These are phyloP conservation scores for Lottia gigantea DNA, from an alignment of 2,888 invertebrate species.

Conservation along the genomic window DNA sequence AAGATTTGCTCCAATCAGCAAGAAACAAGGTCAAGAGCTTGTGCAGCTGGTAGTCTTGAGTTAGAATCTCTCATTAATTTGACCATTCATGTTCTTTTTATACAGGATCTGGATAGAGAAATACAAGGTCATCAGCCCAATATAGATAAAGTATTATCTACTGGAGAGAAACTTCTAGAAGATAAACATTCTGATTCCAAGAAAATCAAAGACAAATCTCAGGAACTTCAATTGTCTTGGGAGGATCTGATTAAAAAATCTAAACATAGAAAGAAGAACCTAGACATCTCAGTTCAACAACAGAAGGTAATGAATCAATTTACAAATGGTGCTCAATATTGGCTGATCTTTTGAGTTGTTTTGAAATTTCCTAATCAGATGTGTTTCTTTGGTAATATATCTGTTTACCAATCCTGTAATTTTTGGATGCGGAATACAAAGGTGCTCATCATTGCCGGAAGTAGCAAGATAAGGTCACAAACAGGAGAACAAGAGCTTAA, in stretches of 20 bases:
- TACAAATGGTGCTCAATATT: no score
- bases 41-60: no score
- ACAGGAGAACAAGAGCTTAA: no score
- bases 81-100: slow-evolving; percentile 22
- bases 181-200: slow-evolving; percentile 83
- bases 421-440: no score
- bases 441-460: no score
- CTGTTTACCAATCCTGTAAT: no score
- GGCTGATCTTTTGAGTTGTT: neutral
- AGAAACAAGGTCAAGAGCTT: no score
- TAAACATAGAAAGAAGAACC: slow-evolving; percentile 78
- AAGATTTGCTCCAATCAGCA: no score
- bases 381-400: no score
- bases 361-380: no score
- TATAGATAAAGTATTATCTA: slow-evolving; percentile 84
- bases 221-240: slow-evolving; percentile 81
- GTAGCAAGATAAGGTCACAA: no score
- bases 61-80: no score
- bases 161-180: slow-evolving; percentile 80
- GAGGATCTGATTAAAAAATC: slow-evolving; percentile 78
- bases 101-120: slow-evolving; percentile 87
- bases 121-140: slow-evolving; percentile 86
- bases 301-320: slow-evolving; percentile 75
- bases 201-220: slow-evolving; percentile 82
- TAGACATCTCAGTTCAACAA: slow-evolving; percentile 87